Conservation (phyloP, 2,797 vertebrate species). For the Uromys caudimaculatus region DNA sequence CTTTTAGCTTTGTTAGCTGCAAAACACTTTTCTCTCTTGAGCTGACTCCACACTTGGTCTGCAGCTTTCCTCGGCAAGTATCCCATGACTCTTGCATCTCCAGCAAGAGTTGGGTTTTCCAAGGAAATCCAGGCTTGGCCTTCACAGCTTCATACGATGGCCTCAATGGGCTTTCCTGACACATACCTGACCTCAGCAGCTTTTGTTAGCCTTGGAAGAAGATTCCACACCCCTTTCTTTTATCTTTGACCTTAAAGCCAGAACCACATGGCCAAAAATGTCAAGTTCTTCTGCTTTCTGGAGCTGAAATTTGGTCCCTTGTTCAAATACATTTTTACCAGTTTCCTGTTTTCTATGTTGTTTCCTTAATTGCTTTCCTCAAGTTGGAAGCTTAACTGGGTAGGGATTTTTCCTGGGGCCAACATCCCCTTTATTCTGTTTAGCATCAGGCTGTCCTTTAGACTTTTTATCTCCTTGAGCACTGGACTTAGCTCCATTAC, state of each 20-base stretch:
- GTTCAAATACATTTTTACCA: neutral
- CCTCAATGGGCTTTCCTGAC: neutral
- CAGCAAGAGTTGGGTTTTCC: neutral
- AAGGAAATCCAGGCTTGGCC: neutral
- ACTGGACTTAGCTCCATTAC: neutral
- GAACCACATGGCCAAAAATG: neutral
- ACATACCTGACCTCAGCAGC: neutral
- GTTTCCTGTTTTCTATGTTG: neutral
- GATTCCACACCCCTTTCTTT: neutral
- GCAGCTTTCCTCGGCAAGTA: neutral
- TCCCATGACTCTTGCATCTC: neutral
- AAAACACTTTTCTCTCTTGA: neutral
- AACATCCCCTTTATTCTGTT: neutral
- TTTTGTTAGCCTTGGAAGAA: no score
- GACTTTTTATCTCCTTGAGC: neutral
- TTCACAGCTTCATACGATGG: neutral
- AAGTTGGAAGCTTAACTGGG: neutral
- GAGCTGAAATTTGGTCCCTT: neutral
- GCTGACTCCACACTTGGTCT: no score
- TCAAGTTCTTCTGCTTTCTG: neutral
- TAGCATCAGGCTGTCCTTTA: neutral
- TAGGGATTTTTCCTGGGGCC: neutral
- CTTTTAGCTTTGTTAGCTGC: no score
- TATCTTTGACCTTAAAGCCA: neutral
- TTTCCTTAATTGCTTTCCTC: neutral